Evolutionary conservation across 2,113 vertebrate species (phyloP).

Genomic region (Melanostigma gelatinosum): DNA sequence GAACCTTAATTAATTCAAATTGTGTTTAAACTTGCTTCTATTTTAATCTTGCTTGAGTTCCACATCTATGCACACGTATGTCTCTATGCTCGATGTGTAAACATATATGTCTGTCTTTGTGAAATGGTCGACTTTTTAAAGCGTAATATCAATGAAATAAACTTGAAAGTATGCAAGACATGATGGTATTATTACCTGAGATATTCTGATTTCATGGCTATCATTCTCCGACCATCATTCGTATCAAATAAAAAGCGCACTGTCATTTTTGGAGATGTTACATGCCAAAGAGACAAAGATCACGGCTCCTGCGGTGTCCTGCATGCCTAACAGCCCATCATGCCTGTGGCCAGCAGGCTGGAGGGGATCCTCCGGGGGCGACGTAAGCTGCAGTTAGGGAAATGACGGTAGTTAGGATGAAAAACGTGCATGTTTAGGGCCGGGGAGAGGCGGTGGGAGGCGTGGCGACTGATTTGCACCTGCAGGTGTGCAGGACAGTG

Average conservation of each 20-base stretch:
- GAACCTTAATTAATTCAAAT: not conserved
- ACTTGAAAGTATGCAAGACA: too few species aligned
- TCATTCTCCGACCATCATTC: not conserved
- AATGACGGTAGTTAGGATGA: constrained; percentile 74
- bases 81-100: too few species aligned
- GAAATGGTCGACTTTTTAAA: too few species aligned
- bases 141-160: too few species aligned
- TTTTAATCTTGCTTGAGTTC: not conserved
- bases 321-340: constrained; percentile 49
- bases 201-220: not conserved
- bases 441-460: constrained; percentile 38
- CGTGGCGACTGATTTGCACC: constrained; percentile 14
- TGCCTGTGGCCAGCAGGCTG: constrained; percentile 62
- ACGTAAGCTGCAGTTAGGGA: constrained; percentile 71
- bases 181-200: not conserved
- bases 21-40: not conserved
- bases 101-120: too few species aligned
- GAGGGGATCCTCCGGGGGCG: constrained; percentile 25
- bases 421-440: constrained; percentile 58
- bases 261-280: not conserved
- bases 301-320: constrained; percentile 13
- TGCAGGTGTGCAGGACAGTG: constrained; percentile 34
- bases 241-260: too few species aligned
- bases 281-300: not conserved
- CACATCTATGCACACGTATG: not conserved